A percentile compares a stretch with the other conserved stretches of the same genome.
These are phyloP conservation scores for Urocyon cinereoargenteus DNA, from an alignment of 2,797 vertebrate species.

Conservation along the genomic window DNA sequence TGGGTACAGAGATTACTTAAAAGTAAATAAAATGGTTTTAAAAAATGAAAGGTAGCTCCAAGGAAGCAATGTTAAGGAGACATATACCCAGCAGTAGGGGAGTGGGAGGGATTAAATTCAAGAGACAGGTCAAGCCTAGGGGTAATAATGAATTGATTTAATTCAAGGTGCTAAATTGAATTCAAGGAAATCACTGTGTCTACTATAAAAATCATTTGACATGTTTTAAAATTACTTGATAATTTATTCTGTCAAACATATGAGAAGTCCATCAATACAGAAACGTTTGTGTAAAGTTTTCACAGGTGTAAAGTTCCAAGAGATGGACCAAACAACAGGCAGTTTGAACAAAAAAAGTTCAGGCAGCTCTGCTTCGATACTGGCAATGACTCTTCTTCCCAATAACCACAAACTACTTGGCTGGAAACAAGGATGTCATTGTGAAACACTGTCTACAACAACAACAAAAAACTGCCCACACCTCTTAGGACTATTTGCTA, in stretches of 20 bases:
- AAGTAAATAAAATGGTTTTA: not conserved
- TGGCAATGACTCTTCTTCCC: not conserved
- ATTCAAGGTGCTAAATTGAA: constrained; percentile 5
- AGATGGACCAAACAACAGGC: not conserved
- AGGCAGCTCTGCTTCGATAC: not conserved
- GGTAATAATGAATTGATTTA: not conserved
- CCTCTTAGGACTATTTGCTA: not conserved
- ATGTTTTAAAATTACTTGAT: constrained; percentile 45
- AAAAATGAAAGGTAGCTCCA: not conserved
- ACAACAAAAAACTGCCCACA: not conserved
- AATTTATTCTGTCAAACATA: constrained; percentile 38
- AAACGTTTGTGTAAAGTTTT: not conserved
- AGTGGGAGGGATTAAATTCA: constrained; percentile 2
- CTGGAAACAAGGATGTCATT: not conserved
- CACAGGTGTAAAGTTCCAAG: not conserved
- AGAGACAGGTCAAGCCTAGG: not conserved
- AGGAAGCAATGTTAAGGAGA: not conserved
- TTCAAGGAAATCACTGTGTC: constrained; percentile 16
- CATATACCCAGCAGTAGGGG: not conserved
- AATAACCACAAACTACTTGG: not conserved
- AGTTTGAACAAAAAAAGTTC: constrained; percentile 10
- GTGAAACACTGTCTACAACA: not conserved
- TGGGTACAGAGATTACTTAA: not conserved
- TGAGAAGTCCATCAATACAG: not conserved
- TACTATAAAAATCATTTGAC: not conserved